Percentiles rank a stretch among this genome's conserved stretches.
Evolutionary conservation across 1,140 invertebrate genomes (phyloP).

Genomic region (Drosophila nasuta): DNA sequence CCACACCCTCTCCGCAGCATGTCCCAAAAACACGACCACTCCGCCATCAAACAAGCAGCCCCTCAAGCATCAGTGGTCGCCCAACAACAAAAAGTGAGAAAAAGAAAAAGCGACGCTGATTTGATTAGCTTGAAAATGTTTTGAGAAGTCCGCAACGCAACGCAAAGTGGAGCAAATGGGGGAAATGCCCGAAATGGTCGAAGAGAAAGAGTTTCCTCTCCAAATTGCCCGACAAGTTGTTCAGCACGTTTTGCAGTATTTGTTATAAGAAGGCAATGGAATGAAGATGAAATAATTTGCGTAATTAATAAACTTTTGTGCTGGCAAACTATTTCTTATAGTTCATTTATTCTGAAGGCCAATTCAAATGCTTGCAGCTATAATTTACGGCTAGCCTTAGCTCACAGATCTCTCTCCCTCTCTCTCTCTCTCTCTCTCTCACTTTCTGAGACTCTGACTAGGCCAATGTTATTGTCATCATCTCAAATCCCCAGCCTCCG

Average conservation of each 20-base stretch:
- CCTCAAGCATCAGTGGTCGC: conserved; percentile 5
- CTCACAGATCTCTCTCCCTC: conserved; percentile 13
- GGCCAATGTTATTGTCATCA: conserved; percentile 61
- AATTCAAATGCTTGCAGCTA: conserved; percentile 33
- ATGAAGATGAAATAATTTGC: conserved; percentile 44
- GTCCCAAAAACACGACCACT: not conserved
- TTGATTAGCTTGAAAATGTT: conserved; percentile 70
- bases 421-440: too few species aligned
- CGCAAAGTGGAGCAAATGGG: not conserved
- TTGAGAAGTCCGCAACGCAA: not conserved
- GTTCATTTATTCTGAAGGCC: conserved; percentile 68
- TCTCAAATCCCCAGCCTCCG: conserved; percentile 29
- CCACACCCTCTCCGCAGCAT: not conserved
- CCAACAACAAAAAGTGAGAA: not conserved
- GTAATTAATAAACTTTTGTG: conserved; percentile 57
- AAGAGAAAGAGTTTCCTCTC: conserved; percentile 37
- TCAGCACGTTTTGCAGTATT: conserved; percentile 35
- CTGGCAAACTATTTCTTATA: conserved; percentile 54
- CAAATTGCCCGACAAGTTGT: conserved; percentile 30
- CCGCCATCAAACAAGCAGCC: conserved; percentile 9
- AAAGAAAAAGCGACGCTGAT: conserved; percentile 53
- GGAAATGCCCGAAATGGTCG: too few species aligned
- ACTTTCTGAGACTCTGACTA: conserved; percentile 14
- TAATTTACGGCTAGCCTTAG: conserved; percentile 28
- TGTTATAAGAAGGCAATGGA: conserved; percentile 7